Evolutionary conservation across 2,113 vertebrate species (phyloP), one percentile per base, ranked within the genome.

Genomic region (Sardina pilchardus): DNA sequence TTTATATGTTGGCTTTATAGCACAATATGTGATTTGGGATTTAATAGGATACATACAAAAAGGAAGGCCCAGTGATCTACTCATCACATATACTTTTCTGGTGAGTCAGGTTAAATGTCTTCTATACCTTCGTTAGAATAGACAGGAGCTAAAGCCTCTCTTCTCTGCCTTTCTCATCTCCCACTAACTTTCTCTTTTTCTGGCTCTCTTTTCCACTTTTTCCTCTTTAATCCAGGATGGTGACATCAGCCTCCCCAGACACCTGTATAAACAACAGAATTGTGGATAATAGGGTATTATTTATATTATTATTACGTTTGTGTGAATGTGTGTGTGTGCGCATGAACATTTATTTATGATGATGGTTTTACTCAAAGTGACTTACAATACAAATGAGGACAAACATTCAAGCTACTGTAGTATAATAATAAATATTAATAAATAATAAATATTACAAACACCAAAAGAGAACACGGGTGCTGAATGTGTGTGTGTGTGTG

Each of bases 171-270:
- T n/a, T 30, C n/a, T 30, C 9, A 6, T 7, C 39, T 42, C 39
- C 39, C 39, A 42, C 39, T 42, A 42, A 4, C 39, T 42, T 42
- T 42, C 39, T 42, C 39, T 42, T 42, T 42, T n/a, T n/a, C n/a
- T n/a, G n/a, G 24, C 56, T 24, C 56, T 59, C 50, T 19, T 12
- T 59, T 59, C 5, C 19, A 3, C 21, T 5, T 59, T n/a, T 19
- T 63, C 24, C 0, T 80, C 81, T 85, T 93, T 86, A 94, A 50
- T 89, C 84, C 0, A 78, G 0, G 19, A 96, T 80, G 19, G 84
- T 92, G 88, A 96, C 0, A 9, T 92, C 67, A 0, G 93, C 91
- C 92, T 97, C 94, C 6, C 98, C 97, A 0, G 94, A 93, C 80
- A 99, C 97, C 47, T 67, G 63, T 26, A 30, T 2, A 14, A 26